Evolutionary conservation across 2,888 invertebrate genomes (phyloP), one percentile per base, ranked within the genome.

Genomic region (Boloria euphrosyne): DNA sequence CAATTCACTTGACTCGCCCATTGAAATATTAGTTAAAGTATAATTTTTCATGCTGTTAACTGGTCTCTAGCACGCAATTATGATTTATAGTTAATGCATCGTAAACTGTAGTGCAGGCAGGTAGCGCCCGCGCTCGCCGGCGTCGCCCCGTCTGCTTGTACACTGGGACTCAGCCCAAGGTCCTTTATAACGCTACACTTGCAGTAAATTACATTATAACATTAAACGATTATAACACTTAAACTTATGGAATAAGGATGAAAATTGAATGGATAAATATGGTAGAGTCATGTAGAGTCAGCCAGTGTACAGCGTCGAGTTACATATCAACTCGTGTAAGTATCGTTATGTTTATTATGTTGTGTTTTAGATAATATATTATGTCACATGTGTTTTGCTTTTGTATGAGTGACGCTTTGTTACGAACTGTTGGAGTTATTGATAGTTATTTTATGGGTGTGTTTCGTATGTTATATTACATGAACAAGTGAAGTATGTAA

Each of bases 61-160:
- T 22, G 46, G 22, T n/a, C 22, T 57, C 46, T n/a, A n/a, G 44
- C 55, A 22, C 44, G 57, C 46, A 46, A 55, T 38, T 55, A 50
- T 63, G 55, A 63, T 55, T 63, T 63, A 55, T 54, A 38, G 18
- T 2, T 47, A 13, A 55, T 18, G 55, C 62, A 44, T 62, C 50
- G 51, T 57, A 57, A 43, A 18, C 17, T 14, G 38, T 62, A 64
- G 57, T 49, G 53, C 62, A 62, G 66, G 66, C 53, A 58, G 57
- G 49, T 17, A n/a, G 47, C 44, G 3, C 44, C 66, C 71, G 62
- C 52, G 52, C n/a, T n/a, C 6, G 14, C n/a, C 55, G 65, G 75
- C 74, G 77, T 67, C 75, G 66, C 53, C 62, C 71, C 43, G 73
- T 74, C 74, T 74, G 72, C 71, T 73, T 71, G 71, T 57, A 58